Evolutionary conservation across 2,113 vertebrate genomes (phyloP).

Genomic region (Sphyrna mokarran): DNA sequence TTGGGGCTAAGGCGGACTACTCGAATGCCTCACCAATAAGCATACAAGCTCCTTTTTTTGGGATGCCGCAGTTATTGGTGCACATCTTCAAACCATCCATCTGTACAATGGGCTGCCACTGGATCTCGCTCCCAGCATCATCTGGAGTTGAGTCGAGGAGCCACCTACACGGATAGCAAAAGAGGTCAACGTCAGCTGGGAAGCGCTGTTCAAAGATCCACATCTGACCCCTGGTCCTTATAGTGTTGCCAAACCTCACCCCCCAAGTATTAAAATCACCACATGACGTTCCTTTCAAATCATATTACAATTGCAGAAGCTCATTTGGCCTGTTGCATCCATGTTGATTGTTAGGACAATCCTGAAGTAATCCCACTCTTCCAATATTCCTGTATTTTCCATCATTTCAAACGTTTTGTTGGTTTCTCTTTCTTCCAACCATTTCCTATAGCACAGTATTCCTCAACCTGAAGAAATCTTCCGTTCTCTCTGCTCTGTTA

Average conservation of each 20-base stretch:
- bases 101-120: neutral
- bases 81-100: neutral
- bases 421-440: neutral
- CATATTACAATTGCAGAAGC: neutral
- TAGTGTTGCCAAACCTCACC: neutral
- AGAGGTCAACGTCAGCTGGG: constrained; percentile 1
- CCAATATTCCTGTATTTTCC: neutral
- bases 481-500: neutral
- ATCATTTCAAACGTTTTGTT: neutral
- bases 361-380: neutral
- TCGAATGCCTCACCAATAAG: constrained; percentile 5
- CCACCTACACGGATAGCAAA: constrained; percentile 61
- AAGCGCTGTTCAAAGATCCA: no score
- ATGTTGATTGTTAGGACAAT: neutral
- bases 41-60: neutral
- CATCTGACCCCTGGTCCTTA: neutral
- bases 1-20: neutral
- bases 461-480: neutral
- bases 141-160: constrained; percentile 92
- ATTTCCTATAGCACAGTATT: neutral
- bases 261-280: neutral
- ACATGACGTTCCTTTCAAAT: neutral
- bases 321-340: neutral
- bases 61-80: neutral
- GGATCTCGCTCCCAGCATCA: constrained; percentile 57